Evolutionary conservation across 1,140 invertebrate genomes (phyloP).

Genomic region (Heliothis subflexa): DNA sequence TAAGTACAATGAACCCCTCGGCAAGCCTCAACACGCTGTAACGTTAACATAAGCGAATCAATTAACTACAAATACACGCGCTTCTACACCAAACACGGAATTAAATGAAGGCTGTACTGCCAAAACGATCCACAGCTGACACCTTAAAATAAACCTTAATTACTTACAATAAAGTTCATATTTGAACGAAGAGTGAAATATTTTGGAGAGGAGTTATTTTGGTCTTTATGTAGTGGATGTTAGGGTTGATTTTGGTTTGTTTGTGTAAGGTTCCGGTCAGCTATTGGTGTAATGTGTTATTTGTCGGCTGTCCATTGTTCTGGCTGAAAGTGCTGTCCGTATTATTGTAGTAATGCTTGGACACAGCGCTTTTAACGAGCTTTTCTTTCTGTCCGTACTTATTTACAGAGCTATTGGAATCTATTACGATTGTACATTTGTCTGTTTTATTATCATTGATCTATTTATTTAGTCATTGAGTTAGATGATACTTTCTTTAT

Average conservation of each 20-base stretch:
- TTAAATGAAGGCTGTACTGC: constrained; percentile 26
- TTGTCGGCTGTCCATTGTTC: constrained; percentile 41
- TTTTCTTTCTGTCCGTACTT: constrained; percentile 13
- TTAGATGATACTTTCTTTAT: neutral
- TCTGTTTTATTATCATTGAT: neutral
- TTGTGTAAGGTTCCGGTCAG: constrained; percentile 36
- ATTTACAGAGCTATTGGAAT: neutral
- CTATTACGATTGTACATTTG: neutral
- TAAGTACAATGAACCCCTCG: neutral
- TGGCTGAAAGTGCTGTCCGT: constrained; percentile 1
- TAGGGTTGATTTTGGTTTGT: constrained; percentile 33
- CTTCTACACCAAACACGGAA: constrained; percentile 29
- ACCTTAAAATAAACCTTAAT: constrained; percentile 28
- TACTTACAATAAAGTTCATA: constrained; percentile 38
- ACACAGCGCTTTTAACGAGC: constrained; percentile 31
- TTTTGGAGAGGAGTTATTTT: neutral
- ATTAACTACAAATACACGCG: constrained; percentile 44
- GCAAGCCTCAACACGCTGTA: constrained; percentile 17
- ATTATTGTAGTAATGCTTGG: constrained; percentile 34
- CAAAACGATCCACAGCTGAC: neutral
- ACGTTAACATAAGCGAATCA: constrained; percentile 37
- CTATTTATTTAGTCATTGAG: neutral
- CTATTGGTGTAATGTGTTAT: constrained; percentile 39
- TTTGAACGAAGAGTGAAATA: neutral
- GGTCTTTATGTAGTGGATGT: neutral